Conservation (phyloP, 2,797 vertebrate species). For the Thamnophis elegans region DNA sequence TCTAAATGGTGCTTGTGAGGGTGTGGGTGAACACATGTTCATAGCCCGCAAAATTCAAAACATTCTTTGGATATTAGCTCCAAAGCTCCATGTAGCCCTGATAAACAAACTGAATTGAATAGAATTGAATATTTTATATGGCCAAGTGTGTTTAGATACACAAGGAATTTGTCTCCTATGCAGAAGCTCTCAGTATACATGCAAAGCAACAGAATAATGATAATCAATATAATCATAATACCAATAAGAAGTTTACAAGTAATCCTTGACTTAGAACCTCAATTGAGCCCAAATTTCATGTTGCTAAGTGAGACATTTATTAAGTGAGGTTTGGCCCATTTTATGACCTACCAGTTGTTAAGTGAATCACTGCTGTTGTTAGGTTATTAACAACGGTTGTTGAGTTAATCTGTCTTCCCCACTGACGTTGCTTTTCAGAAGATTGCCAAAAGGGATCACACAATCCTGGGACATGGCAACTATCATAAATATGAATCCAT, state of each 20-base stretch:
- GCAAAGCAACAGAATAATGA: background rate
- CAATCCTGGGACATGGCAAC: no score
- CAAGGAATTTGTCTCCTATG: background rate
- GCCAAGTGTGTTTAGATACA: background rate
- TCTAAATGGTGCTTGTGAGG: background rate
- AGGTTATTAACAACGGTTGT: no score
- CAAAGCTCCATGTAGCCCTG: background rate
- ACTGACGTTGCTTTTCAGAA: no score
- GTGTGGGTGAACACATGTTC: background rate
- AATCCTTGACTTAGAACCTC: no score
- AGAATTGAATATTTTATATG: background rate
- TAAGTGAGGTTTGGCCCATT: no score
- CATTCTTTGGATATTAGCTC: background rate
- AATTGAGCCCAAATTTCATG: no score
- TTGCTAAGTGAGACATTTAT: no score
- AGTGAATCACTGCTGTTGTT: no score
- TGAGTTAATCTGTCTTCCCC: no score
- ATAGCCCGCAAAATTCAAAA: background rate
- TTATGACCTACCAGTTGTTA: no score
- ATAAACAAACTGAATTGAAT: background rate
- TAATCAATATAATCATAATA: background rate
- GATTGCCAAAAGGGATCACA: no score
- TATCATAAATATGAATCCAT: no score
- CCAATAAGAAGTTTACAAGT: background rate
- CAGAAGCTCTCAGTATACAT: background rate